Evolutionary conservation across 2,113 vertebrate species (phyloP), one percentile per base, ranked within the genome.

Genomic region (Eurypyga helias): DNA sequence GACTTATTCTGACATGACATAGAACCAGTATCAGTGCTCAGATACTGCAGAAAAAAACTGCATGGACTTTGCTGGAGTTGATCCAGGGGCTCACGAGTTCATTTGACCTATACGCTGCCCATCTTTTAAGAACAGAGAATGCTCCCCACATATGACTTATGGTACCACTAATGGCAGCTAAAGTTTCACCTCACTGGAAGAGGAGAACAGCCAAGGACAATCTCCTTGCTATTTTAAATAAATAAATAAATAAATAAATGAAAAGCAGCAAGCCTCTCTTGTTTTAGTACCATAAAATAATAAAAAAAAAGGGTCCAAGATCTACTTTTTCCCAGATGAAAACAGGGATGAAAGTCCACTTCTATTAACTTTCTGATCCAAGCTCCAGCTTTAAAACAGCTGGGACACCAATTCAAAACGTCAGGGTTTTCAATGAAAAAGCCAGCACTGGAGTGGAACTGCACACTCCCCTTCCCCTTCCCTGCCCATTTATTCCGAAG

Each of bases 401-500:
- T 91, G 72, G 55, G 62, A 17, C 41, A 83, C n/a, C 66, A 65
- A 77, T 60, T 91, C 66, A 24, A 62, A 91, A 89, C 57, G 62
- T 51, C 73, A 89, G 52, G 41, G 18, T 58, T 89, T 85, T 46
- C 81, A 76, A 5, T 48, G 72, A 69, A 49, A 58, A 84, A 73
- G 62, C n/a, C 71, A 66, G 73, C 0, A 0, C 69, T 76, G 73
- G 70, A 89, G 69, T 69, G 67, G 88, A 88, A 29, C 71, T 38
- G 64, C 69, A 54, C 54, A 34, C 46, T 85, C 87, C 78, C 83
- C 66, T 92, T 90, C 54, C 33, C 83, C 45, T 93, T 92, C 88
- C 80, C 81, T 75, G 79, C 76, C 90, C 89, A n/a, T 88, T 94
- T 82, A 91, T 72, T 76, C 87, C 84, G 29, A 70, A 92, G 88